Evolutionary conservation across 2,888 invertebrate genomes (phyloP), one percentile per base, ranked within the genome.

Genomic region (Lampropteryx suffumata): DNA sequence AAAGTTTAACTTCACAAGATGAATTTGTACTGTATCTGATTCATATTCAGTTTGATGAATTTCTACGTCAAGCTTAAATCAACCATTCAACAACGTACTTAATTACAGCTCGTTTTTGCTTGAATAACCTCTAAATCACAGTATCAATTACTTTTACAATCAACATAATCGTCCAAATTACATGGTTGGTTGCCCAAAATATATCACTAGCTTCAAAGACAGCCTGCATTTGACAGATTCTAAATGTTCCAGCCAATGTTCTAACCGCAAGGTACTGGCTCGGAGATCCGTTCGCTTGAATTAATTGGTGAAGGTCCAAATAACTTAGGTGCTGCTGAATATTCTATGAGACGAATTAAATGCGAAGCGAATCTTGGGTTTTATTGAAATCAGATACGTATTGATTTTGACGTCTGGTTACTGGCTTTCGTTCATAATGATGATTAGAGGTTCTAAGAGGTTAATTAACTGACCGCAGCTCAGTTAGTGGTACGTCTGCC

Each of bases 241-340:
- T 30, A 51, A 50, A 52, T 52, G 55, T 42, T 44, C 37, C 34
- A 42, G 44, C 50, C 53, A 49, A 28, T 39, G 47, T 35, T 34
- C 35, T 11, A 32, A 24, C 42, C 39, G 26, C 49, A 46, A 50
- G 50, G 47, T 48, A 53, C n/a, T 47, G 52, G 27, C 24, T 47
- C 33, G 40, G 12, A 44, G 49, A 43, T 43, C 34, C 30, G 40
- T 42, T 40, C 50, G 45, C 44, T 53, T 40, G 34, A 35, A 49
- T 49, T 60, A 60, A 57, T 55, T 51, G 44, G 43, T 39, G 36
- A 24, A 48, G 44, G 40, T 41, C 48, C 48, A 53, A 48, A 49
- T 49, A 53, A 53, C 48, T 48, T 44, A 41, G 48, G 32, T 11
- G 28, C 47, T 53, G 53, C 48, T 53, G 53, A 53, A 53, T 53